Percentiles rank a stretch among this genome's conserved stretches.
These are phyloP conservation scores for Butorides virescens DNA, from an alignment of 2,113 vertebrate species.

Conservation along the genomic window DNA sequence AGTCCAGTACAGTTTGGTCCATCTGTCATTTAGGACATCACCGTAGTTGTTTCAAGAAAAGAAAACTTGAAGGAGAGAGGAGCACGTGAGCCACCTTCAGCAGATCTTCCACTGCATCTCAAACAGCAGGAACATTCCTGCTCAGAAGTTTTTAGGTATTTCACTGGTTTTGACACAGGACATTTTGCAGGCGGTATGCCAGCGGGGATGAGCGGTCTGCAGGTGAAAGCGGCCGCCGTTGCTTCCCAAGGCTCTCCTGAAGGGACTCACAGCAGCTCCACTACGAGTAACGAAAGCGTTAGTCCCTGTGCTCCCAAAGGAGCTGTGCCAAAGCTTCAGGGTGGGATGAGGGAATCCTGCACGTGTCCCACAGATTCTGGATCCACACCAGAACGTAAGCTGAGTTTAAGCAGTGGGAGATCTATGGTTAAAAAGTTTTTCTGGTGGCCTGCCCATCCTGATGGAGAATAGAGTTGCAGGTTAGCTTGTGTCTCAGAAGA, in stretches of 20 bases:
- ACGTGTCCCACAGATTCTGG: background rate
- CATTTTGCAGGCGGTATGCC: accelerated
- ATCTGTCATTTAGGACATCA: background rate
- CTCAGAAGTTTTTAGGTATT: background rate
- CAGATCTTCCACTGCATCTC: background rate
- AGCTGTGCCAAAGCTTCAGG: background rate
- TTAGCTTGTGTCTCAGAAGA: background rate
- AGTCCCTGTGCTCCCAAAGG: background rate
- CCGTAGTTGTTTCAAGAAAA: background rate
- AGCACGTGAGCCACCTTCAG: background rate
- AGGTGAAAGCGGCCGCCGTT: accelerated
- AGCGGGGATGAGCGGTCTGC: background rate
- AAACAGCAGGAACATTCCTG: background rate
- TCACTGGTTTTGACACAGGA: background rate
- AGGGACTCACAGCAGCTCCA: background rate
- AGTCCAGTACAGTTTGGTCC: background rate
- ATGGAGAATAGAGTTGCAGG: background rate
- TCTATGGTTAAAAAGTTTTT: background rate
- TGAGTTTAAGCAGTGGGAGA: background rate
- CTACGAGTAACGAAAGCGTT: accelerated
- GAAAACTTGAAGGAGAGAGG: background rate
- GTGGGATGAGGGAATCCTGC: background rate
- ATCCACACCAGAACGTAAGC: background rate
- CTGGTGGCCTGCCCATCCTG: background rate
- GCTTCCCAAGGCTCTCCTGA: background rate